Base-by-base conservation (phyloP, 2,797 vertebrate genomes). In the Schizothorax lantsangensis region DNA sequence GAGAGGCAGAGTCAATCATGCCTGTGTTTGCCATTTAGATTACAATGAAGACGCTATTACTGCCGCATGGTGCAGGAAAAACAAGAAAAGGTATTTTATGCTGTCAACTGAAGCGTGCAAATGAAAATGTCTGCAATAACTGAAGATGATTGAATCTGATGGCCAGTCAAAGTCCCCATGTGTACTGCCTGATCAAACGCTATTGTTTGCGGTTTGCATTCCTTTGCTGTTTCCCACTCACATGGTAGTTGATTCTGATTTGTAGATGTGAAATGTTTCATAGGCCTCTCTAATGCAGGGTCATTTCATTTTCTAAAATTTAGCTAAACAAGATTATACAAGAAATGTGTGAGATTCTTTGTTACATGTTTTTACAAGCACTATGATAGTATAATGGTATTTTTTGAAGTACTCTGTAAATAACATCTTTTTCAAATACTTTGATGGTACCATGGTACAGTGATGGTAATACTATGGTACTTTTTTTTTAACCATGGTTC, bases 91-190 rank as follows among this genome's bases (percentile, higher is more conserved):
- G 87, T 94, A 93, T 95, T 96, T 95, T 94, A 95, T 95, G 95
- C 94, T 94, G 93, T 94, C 95, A 95, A 94, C 93, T 95, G 94
- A 93, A 94, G 91, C 94, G 93, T 94, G 93, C 94, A 95, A 96
- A 96, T 95, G 94, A 94, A 96, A 95, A 96, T 94, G 94, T 94
- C 94, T 95, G 91, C 93, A 92, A 88, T 77, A 47, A 91, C 90
- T 40, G 84, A 92, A 94, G 94, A 95, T 93, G 94, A 95, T 95
- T 95, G 94, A 95, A 95, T 94, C 91, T 95, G 94, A 95, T 94
- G 89, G 92, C 88, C 90, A 92, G 92, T 92, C 91, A 87, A 90
- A 89, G 91, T 93, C 92, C 92, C 90, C 89, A 87, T 52, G 64
- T 68, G 90, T 36, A 91, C 92, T 30, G 90, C 91, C 92, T 93